Evolutionary conservation across 2,888 invertebrate species (phyloP), one percentile per base, ranked within the genome.

Genomic region (Phorcus lineatus): DNA sequence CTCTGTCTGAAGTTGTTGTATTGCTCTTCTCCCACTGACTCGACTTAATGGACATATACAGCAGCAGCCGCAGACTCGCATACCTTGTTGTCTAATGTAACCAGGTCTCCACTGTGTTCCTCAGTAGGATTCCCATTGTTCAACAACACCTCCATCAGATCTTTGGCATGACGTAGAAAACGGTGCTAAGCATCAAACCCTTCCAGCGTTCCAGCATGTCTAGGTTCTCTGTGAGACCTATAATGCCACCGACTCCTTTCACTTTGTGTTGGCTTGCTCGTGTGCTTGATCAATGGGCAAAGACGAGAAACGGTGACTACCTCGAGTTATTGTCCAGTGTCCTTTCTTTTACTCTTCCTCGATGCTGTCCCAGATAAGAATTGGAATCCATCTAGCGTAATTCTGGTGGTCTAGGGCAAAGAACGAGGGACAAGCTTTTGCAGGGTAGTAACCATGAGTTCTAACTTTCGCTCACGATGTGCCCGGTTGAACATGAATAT

Each of bases 241-340:
- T 55, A 55, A 55, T 55, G 55, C 55, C 55, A 55, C 36, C 36
- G 36, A 36, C 36, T 36, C 36, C 36, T 36, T 36, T 36, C 36
- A 36, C 55, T 55, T 55, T 55, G 6, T 55, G 19, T 55, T 55
- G 55, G 55, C 55, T 55, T 55, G 55, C 55, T 55, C 55, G 13
- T n/a, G 55, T n/a, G 80, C 77, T 24, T 80, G 80, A 79, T 80
- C 78, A 62, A 80, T 80, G 16, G 80, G 78, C 19, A 80, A 36
- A 36, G 36, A 36, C 36, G 36, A 7, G 36, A 36, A 36, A 36
- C 36, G 36, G 36, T 36, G 80, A 62, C 80, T 80, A 78, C 80
- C 80, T 80, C 80, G 77, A 79, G 66, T 66, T 79, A 80, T 80
- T 55, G 55, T 80, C 80, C 77, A 80, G 62, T 80, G 54, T 7